Conservation (phyloP, 1,140 invertebrate genomes). For the Eulimnadia texana region DNA sequence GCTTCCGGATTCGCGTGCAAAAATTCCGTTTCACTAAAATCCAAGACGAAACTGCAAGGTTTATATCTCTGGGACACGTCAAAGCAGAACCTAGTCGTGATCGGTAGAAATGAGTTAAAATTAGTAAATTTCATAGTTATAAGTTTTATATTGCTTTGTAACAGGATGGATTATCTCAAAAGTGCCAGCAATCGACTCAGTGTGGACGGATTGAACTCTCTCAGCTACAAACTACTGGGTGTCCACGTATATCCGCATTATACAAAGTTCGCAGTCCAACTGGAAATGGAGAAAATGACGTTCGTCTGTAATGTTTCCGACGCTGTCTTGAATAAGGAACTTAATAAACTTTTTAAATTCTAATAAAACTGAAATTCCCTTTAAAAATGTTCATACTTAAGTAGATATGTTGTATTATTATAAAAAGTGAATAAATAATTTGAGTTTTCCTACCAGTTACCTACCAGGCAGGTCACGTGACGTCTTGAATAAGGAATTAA, state of each 20-base stretch:
- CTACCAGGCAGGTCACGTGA: no score
- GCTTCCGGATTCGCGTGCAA: constrained; percentile 16
- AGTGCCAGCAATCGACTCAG: neutral
- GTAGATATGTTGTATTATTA: no score
- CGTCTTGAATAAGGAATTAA: no score
- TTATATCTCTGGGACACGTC: neutral
- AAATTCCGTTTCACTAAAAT: constrained; percentile 9
- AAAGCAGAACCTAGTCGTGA: neutral
- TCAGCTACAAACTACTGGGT: neutral
- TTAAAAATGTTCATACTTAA: no score
- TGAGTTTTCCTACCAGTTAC: no score
- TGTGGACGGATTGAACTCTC: neutral
- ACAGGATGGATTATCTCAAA: neutral
- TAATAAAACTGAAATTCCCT: neutral
- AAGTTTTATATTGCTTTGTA: no score
- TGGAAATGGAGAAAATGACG: neutral
- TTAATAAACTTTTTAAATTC: neutral
- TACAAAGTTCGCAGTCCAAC: neutral
- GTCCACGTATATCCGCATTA: neutral
- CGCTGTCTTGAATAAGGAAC: neutral
- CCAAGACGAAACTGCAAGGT: neutral
- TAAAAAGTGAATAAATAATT: no score
- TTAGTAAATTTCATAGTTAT: no score
- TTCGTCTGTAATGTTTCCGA: neutral
- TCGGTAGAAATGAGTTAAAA: no score